These are phyloP conservation scores for Tinamus guttatus DNA, from an alignment of 2,113 vertebrate genomes.

Conservation along the genomic window DNA sequence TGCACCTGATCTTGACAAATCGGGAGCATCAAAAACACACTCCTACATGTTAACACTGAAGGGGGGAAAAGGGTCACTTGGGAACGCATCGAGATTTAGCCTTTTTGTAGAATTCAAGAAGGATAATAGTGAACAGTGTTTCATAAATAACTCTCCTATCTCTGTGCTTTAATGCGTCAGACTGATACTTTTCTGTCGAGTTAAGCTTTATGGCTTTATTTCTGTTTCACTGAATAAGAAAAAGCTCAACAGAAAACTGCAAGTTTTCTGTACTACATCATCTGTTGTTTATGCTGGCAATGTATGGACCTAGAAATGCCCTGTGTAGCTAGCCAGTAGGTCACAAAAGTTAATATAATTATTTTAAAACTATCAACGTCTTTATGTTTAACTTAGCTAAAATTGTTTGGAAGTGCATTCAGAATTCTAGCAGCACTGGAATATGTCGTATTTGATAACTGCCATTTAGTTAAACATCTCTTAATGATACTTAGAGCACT, in stretches of 20 bases:
- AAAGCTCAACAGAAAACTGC: constrained; percentile 28
- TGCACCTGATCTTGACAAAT: constrained; percentile 77
- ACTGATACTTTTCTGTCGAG: constrained; percentile 53
- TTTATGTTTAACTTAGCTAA: background rate
- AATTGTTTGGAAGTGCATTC: background rate
- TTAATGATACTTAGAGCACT: background rate
- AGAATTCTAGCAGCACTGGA: background rate
- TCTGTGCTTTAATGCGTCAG: constrained; percentile 16
- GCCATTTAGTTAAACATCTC: background rate
- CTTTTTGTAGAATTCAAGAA: constrained; percentile 39
- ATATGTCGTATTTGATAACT: background rate
- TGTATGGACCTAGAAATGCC: constrained; percentile 19
- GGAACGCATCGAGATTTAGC: constrained; percentile 57
- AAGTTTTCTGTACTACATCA: constrained; percentile 35
- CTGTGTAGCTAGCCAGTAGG: background rate
- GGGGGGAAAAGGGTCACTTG: constrained; percentile 46
- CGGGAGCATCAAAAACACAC: constrained; percentile 57
- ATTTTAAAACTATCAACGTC: background rate
- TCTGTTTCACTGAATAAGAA: constrained; percentile 26
- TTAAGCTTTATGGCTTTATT: constrained; percentile 63
- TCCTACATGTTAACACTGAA: constrained; percentile 56
- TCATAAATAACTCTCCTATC: constrained; percentile 60
- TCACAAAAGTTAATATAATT: background rate
- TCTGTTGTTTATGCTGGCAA: constrained; percentile 21
- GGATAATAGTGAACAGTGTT: constrained; percentile 50